These are phyloP conservation scores for Agrochola circellaris DNA, from an alignment of 2,888 invertebrate genomes.

Conservation along the genomic window DNA sequence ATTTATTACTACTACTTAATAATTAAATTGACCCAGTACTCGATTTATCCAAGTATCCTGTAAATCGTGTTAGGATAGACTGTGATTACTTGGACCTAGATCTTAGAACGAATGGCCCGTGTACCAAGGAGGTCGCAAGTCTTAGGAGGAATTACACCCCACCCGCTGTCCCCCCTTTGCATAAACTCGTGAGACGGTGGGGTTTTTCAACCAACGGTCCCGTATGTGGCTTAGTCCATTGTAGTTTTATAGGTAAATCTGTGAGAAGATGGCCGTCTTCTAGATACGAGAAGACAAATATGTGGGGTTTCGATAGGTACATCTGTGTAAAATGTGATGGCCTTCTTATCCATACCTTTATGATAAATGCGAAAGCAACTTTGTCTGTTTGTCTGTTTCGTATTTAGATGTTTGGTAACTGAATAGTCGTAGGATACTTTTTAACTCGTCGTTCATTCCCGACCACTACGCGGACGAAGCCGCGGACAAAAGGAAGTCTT, in stretches of 20 bases:
- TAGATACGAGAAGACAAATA: neutral
- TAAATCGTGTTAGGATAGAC: conserved; percentile 36
- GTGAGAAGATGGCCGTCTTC: no score
- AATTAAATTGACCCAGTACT: conserved; percentile 43
- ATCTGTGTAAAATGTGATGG: neutral
- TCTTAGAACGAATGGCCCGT: conserved; percentile 56
- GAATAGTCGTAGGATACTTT: no score
- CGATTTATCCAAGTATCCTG: conserved; percentile 14
- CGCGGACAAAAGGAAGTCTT: no score
- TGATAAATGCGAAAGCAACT: no score
- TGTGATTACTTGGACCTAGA: conserved; percentile 50
- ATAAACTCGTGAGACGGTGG: conserved; percentile 23
- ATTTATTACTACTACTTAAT: conserved; percentile 10
- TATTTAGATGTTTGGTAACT: no score
- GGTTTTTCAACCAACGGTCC: conserved; percentile 37
- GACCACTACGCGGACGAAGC: no score
- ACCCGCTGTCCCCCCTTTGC: conserved; percentile 40
- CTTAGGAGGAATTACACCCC: conserved; percentile 67
- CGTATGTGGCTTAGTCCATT: conserved; percentile 20
- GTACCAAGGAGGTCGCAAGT: conserved; percentile 50
- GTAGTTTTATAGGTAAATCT: neutral
- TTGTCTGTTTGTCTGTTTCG: no score
- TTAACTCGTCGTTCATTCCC: no score
- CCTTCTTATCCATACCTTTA: no score
- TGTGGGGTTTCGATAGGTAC: neutral